Conservation (phyloP, 1,140 invertebrate genomes). For the Macrosteles quadrilineatus region DNA sequence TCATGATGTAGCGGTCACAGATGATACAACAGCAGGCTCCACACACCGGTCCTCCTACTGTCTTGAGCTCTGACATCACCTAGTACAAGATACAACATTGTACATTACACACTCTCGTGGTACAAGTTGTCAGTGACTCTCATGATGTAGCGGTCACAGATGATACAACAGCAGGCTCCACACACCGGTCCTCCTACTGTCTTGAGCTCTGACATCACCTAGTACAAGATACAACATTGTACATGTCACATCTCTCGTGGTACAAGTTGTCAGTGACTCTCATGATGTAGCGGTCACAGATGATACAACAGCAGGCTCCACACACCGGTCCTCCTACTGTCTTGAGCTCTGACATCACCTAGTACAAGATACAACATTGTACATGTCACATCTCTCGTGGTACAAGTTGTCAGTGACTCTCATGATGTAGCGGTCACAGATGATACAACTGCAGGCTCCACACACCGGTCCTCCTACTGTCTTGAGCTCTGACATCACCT, state of each 20-base stretch:
- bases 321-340: conserved; percentile 49
- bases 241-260: too few relatives aligned
- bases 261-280: too few relatives aligned
- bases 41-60: too few relatives aligned
- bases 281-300: conserved; percentile 74
- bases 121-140: conserved; percentile 70
- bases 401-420: too few relatives aligned
- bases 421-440: conserved; percentile 74
- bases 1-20: too few relatives aligned
- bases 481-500: conserved; percentile 18
- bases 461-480: conserved; percentile 49
- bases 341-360: conserved; percentile 18
- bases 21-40: too few relatives aligned
- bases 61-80: too few relatives aligned
- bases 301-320: conserved; percentile 65
- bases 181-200: conserved; percentile 54
- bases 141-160: too few relatives aligned
- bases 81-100: too few relatives aligned
- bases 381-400: too few relatives aligned
- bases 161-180: conserved; percentile 65
- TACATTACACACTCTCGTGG: conserved; percentile 76
- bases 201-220: too few relatives aligned
- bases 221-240: too few relatives aligned
- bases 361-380: not conserved
- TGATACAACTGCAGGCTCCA: conserved; percentile 65